Percentiles rank a stretch among this genome's conserved stretches.
phyloP scores from a whole-genome alignment of 53 echinoderm and acorn worm species.

The Holothuria leucospilota region DNA sequence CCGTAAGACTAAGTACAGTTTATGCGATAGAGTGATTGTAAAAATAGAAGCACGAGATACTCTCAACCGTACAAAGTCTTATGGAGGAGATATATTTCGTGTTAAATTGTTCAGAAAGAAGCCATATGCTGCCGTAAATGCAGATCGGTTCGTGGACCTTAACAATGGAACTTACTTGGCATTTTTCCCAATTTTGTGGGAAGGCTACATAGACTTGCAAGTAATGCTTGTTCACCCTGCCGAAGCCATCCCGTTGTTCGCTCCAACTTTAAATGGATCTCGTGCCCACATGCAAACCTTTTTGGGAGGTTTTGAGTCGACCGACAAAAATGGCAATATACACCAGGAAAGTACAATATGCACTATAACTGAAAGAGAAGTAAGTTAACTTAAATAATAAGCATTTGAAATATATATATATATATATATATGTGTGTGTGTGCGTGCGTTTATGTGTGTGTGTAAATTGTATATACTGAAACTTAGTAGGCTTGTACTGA shows the following conservation, averaged over 20 bases:
- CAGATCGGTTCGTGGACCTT: neutral
- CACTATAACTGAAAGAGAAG: slow-evolving; percentile 10
- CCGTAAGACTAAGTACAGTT: neutral
- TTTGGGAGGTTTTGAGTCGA: slow-evolving; percentile 3
- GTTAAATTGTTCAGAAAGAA: neutral
- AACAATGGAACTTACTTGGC: slow-evolving; percentile 21
- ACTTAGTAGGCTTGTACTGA: too few species aligned
- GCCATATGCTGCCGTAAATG: slow-evolving; percentile 26
- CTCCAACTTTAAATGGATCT: neutral
- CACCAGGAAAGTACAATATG: slow-evolving; percentile 4
- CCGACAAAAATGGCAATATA: neutral
- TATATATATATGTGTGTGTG: too few species aligned
- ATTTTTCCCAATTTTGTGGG: slow-evolving; percentile 24
- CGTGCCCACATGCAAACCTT: neutral
- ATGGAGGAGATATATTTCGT: slow-evolving; percentile 24
- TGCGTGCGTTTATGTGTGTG: too few species aligned
- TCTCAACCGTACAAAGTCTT: neutral
- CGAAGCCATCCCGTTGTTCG: slow-evolving; percentile 9
- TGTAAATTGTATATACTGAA: too few species aligned
- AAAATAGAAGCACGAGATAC: slow-evolving; percentile 4
- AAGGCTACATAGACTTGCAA: neutral
- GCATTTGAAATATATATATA: too few species aligned
- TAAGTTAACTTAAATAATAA: neutral
- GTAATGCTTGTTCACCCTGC: slow-evolving; percentile 11
- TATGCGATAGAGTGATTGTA: slow-evolving; percentile 5